Base-by-base conservation (phyloP, 1,140 invertebrate species). In the Lepidotrigona ventralis region DNA sequence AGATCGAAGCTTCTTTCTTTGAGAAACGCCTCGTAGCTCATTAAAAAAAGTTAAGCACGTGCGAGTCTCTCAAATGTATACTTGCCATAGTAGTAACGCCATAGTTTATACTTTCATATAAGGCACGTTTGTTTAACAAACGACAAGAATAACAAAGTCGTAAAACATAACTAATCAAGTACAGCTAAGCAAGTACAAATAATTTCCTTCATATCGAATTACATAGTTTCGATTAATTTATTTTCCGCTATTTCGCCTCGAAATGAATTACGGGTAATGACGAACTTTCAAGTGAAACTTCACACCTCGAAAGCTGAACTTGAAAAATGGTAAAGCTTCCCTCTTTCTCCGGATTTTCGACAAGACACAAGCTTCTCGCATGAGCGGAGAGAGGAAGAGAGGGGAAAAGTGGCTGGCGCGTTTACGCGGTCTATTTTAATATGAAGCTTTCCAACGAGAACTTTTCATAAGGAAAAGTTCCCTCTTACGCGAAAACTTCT, bases 21-120 rank as follows among this genome's bases (percentile, higher is more conserved):
- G 33, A 46, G 39, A 46, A 46, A 46, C 6, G 39, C 6, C 39
- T 46, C 39, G 39, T 46, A 46, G 23, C 5, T 11, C 39, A 29
- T 70, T 19, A 11, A 70, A 46, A 14, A 70, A 70, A 70, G 68
- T 70, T 70, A 70, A n/a, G n/a, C 68, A 70, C 68, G 39, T 46
- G 39, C 33, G 19, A 33, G 3, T 12, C 39, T 70, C n/a, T 70
- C 39, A 69, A 11, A 39, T 33, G 19, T 23, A 29, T 66, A 69
- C 66, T 39, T 39, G 29, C 21, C 23, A 2, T 6, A 0, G 21
- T 69, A 39, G 39, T 69, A 69, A 69, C 33, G 33, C 9, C 23
- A 12, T 23, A 46, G 21, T 70, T 46, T 51, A 33, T 70, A 70
- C 68, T 70, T 46, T 70, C 39, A 23, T 39, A 21, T n/a, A 46